Evolutionary conservation across 23 tunicate genomes (phyloP).

Genomic region (Oikopleura dioica): DNA sequence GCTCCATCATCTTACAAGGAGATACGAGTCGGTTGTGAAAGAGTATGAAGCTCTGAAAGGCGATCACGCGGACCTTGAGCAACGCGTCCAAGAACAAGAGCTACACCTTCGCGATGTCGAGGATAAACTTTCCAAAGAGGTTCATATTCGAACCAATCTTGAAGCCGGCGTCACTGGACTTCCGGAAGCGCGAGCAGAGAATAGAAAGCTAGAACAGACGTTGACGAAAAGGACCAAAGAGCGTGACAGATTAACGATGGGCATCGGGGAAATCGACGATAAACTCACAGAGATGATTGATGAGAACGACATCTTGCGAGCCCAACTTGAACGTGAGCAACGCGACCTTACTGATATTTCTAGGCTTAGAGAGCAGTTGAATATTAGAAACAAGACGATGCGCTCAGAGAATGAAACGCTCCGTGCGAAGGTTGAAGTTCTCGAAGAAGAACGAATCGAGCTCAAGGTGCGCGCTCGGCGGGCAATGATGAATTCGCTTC

Average conservation of each 20-base stretch:
- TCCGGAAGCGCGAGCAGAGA: not conserved
- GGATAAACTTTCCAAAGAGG: not conserved
- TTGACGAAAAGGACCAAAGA: not conserved
- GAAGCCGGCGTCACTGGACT: not conserved
- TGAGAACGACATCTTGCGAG: slow-evolving; percentile 1
- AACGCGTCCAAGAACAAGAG: not conserved
- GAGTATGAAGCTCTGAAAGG: not conserved
- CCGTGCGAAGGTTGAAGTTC: not conserved
- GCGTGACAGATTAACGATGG: not conserved
- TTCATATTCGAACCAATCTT: not conserved
- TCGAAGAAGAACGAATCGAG: slow-evolving; percentile 5
- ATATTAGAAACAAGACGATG: not conserved
- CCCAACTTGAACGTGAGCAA: not conserved
- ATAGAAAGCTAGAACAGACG: not conserved
- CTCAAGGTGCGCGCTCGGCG: slow-evolving; percentile 1
- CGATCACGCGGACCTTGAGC: not conserved
- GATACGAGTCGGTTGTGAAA: not conserved
- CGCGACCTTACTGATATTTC: not conserved
- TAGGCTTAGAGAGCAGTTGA: not conserved
- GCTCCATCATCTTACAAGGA: not conserved
- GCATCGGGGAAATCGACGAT: slow-evolving; percentile 10
- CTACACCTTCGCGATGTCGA: not conserved
- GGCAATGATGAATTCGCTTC: not conserved
- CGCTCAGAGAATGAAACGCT: not conserved
- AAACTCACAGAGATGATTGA: not conserved